Evolutionary conservation across 2,888 invertebrate species (phyloP), one percentile per base, ranked within the genome.

Genomic region (Tiliacea aurago): DNA sequence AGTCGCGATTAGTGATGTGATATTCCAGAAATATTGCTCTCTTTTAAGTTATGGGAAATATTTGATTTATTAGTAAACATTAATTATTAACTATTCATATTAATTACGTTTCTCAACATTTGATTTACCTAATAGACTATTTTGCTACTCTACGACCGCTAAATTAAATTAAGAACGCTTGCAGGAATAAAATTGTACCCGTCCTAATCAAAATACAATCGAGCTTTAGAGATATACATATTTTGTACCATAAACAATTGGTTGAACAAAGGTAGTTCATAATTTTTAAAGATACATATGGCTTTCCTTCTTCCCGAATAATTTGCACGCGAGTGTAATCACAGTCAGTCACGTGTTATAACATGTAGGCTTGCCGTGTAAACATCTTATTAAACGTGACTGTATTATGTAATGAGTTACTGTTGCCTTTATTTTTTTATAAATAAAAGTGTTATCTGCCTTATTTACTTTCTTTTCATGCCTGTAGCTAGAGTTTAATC

Each of bases 371-470:
- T 37, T 53, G 45, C 37, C 37, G 28, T 62, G 62, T 47, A 55
- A 72, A 72, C 53, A 62, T 73, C 23, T 45, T 45, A 45, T 73
- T 73, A 51, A 11, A 61, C 72, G 53, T 73, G 73, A 73, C 45
- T 61, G 18, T 45, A 61, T n/a, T 61, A 18, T n/a, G 33, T 37
- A 61, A 72, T 71, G 37, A 53, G 23, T 23, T 37, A 47, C n/a
- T 45, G 72, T 37, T 51, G 20, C 23, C 15, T 20, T 20, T 15
- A 49, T 61, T 51, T 15, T 61, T 51, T 11, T 18, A n/a, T 15
- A 28, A 41, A 41, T 56, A 47, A 69, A 55, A 33, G 37, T 23
- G 47, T 13, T 66, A 6, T 45, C 23, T 45, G 28, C 28, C 62
- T 28, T 45, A 62, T 18, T 23, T 43, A 43, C 23, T 23, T 0